Percentiles rank a stretch among this genome's conserved stretches.
phyloP scores from a whole-genome alignment of 2,113 vertebrate genomes.

The Alligator sinensis region DNA sequence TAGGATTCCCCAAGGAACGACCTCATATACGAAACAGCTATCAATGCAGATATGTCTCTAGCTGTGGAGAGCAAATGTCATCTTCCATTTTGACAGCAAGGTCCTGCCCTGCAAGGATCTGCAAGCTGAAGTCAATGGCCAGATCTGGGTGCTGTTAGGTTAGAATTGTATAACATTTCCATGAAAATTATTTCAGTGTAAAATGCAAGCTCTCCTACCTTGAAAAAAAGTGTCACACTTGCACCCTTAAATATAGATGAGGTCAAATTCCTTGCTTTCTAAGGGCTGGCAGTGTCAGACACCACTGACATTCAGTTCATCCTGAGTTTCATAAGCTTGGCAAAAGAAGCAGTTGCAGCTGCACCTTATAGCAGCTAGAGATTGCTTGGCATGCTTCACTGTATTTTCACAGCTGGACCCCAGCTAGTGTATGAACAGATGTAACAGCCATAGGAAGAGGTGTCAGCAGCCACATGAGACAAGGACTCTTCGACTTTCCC shows the following conservation, averaged over 20 bases:
- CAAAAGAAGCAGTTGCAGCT: neutral
- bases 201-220: neutral
- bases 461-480: neutral
- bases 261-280: neutral
- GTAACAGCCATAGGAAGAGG: neutral
- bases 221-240: neutral
- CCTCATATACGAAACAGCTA: too few relatives aligned
- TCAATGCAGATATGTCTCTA: too few relatives aligned
- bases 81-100: too few relatives aligned
- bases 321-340: neutral
- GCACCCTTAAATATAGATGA: neutral
- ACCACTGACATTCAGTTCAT: neutral
- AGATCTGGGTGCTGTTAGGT: neutral
- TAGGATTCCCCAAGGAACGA: too few relatives aligned
- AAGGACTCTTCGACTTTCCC: neutral
- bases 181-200: neutral
- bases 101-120: neutral
- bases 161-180: neutral
- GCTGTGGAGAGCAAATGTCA: too few relatives aligned
- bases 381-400: neutral
- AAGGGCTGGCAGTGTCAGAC: neutral
- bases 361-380: neutral
- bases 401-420: neutral
- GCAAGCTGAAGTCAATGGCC: neutral
- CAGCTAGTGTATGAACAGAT: neutral